Evolutionary conservation across 2,888 invertebrate genomes (phyloP).

Genomic region (Cerastis leucographa): DNA sequence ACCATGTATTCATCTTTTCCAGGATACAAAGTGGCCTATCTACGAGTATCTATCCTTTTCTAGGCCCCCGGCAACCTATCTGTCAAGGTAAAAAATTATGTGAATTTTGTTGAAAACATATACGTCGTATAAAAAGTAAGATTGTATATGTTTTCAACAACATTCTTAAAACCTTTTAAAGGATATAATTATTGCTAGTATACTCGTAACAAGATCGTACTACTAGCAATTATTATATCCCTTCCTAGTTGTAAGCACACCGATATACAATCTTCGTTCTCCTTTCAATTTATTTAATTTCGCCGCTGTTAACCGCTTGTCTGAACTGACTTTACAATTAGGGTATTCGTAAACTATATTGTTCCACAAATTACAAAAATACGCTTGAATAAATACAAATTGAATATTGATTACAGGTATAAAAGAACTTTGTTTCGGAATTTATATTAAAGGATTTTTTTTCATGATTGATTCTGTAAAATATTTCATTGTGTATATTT

Average conservation of each 20-base stretch:
- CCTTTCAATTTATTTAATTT: neutral
- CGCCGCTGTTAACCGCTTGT: neutral
- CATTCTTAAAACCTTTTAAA: no score
- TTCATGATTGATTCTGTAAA: constrained; percentile 7
- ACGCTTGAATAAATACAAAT: constrained; percentile 30
- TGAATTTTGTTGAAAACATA: neutral
- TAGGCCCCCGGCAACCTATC: no score
- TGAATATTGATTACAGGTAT: constrained; percentile 32
- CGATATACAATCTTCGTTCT: neutral
- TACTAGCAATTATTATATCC: neutral
- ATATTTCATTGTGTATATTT: constrained; percentile 18
- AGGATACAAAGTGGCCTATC: no score
- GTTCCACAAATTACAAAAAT: constrained; percentile 25
- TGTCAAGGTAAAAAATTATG: no score
- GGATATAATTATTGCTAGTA: no score
- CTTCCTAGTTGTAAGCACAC: neutral
- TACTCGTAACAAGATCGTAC: neutral
- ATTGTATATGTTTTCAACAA: no score
- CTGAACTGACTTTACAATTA: constrained; percentile 19
- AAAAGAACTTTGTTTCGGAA: constrained; percentile 3
- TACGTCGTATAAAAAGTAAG: no score
- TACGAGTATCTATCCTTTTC: no score
- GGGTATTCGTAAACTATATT: constrained; percentile 26
- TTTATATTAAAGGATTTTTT: constrained; percentile 8
- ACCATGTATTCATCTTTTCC: no score